Evolutionary conservation across 2,888 invertebrate genomes (phyloP).

Genomic region (Willowsia nigromaculata): DNA sequence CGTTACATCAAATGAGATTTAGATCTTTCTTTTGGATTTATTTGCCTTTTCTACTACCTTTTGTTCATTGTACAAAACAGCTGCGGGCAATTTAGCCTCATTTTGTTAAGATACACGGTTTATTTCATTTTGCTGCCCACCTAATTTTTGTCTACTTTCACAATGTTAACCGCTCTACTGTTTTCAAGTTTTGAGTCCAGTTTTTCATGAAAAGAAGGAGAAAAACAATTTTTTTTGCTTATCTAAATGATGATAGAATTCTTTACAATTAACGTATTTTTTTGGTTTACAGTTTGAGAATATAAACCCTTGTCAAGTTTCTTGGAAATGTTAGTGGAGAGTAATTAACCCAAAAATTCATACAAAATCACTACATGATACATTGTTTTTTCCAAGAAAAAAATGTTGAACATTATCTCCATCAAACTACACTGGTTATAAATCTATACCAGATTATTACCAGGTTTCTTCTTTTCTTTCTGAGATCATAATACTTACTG

Average conservation of each 20-base stretch:
- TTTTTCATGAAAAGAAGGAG: background rate
- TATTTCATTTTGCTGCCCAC: background rate
- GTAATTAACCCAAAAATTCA: no score
- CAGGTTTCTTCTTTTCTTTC: background rate
- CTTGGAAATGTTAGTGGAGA: no score
- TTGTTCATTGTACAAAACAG: slow-evolving; percentile 49
- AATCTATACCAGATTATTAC: background rate
- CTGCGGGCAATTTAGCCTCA: slow-evolving; percentile 53
- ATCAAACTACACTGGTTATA: no score
- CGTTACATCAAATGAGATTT: slow-evolving; percentile 62
- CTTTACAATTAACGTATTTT: no score
- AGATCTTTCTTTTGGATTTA: slow-evolving; percentile 56
- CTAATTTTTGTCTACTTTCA: background rate
- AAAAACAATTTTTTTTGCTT: background rate
- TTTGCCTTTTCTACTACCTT: slow-evolving; percentile 35
- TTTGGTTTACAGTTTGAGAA: no score
- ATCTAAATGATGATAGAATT: no score
- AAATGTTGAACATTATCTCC: no score
- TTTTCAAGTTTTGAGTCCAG: background rate
- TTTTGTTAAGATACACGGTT: slow-evolving; percentile 5
- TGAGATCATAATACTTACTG: background rate
- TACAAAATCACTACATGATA: no score
- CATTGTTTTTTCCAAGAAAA: no score
- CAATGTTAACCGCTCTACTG: background rate
- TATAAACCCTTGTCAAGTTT: no score